phyloP scores from a whole-genome alignment of 1,140 invertebrate genomes.

The Ericerus pela region DNA sequence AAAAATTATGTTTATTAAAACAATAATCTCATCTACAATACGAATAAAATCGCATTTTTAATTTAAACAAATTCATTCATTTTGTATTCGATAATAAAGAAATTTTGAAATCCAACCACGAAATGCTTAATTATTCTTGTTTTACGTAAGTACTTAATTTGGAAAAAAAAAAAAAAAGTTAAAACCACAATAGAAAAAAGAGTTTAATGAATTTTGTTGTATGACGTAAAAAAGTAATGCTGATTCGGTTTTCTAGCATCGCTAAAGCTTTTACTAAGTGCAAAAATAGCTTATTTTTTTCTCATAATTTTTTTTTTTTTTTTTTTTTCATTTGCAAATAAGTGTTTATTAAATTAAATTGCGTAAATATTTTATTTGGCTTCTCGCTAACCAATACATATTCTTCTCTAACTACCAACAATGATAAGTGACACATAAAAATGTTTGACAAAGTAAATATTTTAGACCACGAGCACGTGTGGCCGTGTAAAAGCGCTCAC shows the following conservation, averaged over 20 bases:
- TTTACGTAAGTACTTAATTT: not conserved
- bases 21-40: not conserved
- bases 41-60: constrained; percentile 1
- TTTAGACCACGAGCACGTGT: no score
- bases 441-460: no score
- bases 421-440: no score
- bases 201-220: not conserved
- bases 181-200: no score
- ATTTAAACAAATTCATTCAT: constrained; percentile 2
- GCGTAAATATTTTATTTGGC: no score
- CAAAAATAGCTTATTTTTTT: constrained; percentile 2
- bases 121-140: not conserved
- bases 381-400: no score
- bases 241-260: constrained; percentile 6
- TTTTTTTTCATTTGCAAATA: no score
- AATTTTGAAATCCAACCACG: constrained; percentile 1
- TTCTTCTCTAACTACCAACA: no score
- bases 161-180: not conserved
- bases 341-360: no score
- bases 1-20: not conserved
- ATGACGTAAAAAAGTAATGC: not conserved
- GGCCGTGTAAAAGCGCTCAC: no score
- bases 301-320: not conserved
- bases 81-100: no score
- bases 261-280: constrained; percentile 9